These are phyloP conservation scores for Hyposoter dolosus DNA, from an alignment of 2,888 invertebrate genomes.

Conservation along the genomic window DNA sequence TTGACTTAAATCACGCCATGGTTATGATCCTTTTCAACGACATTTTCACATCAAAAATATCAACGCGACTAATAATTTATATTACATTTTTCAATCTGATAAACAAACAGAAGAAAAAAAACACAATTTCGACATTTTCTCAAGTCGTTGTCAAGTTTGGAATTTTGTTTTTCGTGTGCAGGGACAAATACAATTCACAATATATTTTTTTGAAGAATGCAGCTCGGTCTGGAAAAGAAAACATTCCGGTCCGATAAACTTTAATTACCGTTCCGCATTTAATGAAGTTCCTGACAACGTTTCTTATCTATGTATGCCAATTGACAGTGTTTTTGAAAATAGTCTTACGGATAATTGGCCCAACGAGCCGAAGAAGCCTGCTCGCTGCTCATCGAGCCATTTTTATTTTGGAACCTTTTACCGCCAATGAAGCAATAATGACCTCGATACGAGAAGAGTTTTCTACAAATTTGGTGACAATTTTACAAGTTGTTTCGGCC, in stretches of 20 bases:
- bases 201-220: not conserved
- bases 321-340: constrained; percentile 36
- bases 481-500: not conserved
- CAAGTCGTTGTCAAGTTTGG: not conserved
- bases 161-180: not conserved
- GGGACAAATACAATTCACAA: not conserved
- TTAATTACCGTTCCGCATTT: constrained; percentile 3
- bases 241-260: not conserved
- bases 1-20: constrained; percentile 21
- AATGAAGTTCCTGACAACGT: not conserved
- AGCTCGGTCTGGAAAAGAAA: not conserved
- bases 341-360: constrained; percentile 5
- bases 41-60: not conserved
- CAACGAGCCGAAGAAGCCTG: not conserved
- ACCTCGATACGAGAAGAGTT: too few relatives aligned
- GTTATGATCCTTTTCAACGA: constrained; percentile 1
- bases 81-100: not conserved
- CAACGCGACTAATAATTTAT: not conserved
- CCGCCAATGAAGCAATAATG: too few relatives aligned
- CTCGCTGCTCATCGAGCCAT: too few relatives aligned
- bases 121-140: not conserved
- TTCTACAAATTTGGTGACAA: not conserved
- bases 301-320: constrained; percentile 52
- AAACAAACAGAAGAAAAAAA: not conserved
- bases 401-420: too few relatives aligned